Base-by-base conservation (phyloP, 2,797 vertebrate genomes). In the Onychomys arenicola region DNA sequence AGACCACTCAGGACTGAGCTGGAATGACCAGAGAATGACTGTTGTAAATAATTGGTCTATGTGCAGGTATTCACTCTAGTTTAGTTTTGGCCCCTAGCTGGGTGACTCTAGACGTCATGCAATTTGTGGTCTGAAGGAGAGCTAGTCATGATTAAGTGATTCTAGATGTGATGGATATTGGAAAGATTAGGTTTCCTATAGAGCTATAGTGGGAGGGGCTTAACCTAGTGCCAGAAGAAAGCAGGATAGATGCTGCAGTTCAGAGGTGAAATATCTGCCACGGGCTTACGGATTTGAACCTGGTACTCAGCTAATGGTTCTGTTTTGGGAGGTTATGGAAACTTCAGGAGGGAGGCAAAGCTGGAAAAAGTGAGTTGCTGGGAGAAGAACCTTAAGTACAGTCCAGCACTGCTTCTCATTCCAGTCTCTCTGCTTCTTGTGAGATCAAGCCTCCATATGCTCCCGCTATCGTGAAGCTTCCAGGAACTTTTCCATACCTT, bases 21-120 rank as follows among this genome's bases (percentile, higher is more conserved):
- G 65, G 78, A 69, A 9, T 4, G 32, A 40, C 12, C 32, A n/a
- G 89, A 61, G 12, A 59, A n/a, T 12, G 43, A 10, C 59, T n/a
- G 0, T 32, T 69, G 32, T 57, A 10, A 29, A 27, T 77, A 89
- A 77, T 1, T 95, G 43, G 6, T 12, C 3, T 23, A 14, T 32
- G 8, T 5, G 2, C 34, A 25, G 16, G 0, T 52, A 6, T 7
- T 40, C 0, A 9, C 27, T 23, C 14, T 52, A 46, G 23, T 23
- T 73, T 81, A 23, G 14, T 40, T 63, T 40, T 57, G 37, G 29
- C 19, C 11, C 19, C 17, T 0, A 1, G 14, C 34, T 57, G 9
- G 4, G 16, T 55, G 13, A 32, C 63, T 46, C 25, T 29, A 46
- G 67, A 43, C 8, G 29, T 85, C 46, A 12, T 0, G 2, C 19